phyloP scores from a whole-genome alignment of 2,797 vertebrate species.

The Danio jaintianensis region DNA sequence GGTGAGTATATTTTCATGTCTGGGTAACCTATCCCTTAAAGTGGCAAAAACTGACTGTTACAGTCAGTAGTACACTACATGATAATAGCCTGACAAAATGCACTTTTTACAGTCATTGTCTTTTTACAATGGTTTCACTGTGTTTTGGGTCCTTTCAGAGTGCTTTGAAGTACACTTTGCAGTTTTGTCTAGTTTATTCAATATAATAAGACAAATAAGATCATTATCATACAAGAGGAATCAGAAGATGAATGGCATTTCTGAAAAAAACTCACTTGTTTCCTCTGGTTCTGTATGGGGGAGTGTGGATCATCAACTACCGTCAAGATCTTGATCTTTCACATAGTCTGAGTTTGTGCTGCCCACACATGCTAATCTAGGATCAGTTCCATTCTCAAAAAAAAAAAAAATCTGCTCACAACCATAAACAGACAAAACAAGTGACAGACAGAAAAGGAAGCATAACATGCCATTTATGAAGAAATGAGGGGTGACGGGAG shows the following conservation, averaged over 20 bases:
- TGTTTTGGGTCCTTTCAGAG: not conserved
- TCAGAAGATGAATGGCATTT: not conserved
- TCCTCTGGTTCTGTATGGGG: not conserved
- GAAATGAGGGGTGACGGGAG: conserved; percentile 1
- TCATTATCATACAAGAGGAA: not conserved
- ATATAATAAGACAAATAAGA: not conserved
- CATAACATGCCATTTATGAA: conserved; percentile 6
- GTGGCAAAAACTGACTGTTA: no score
- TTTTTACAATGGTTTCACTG: not conserved
- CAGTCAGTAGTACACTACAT: no score
- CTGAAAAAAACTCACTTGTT: not conserved
- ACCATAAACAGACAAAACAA: conserved; percentile 21
- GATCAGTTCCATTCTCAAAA: conserved; percentile 20
- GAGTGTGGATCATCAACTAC: not conserved
- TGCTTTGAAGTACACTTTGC: no score
- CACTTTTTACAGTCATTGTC: not conserved
- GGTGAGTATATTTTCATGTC: no score
- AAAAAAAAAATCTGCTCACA: conserved; percentile 3
- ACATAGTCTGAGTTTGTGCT: not conserved
- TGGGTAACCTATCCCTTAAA: no score
- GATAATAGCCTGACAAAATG: no score
- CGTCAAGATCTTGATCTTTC: conserved; percentile 5
- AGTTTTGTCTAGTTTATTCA: not conserved
- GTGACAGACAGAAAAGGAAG: not conserved
- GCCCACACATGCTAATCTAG: conserved; percentile 26